A percentile compares a stretch with the other conserved stretches of the same genome.
These are phyloP conservation scores for Druon quercuslanigerum DNA, from an alignment of 1,140 invertebrate species.

Conservation along the genomic window DNA sequence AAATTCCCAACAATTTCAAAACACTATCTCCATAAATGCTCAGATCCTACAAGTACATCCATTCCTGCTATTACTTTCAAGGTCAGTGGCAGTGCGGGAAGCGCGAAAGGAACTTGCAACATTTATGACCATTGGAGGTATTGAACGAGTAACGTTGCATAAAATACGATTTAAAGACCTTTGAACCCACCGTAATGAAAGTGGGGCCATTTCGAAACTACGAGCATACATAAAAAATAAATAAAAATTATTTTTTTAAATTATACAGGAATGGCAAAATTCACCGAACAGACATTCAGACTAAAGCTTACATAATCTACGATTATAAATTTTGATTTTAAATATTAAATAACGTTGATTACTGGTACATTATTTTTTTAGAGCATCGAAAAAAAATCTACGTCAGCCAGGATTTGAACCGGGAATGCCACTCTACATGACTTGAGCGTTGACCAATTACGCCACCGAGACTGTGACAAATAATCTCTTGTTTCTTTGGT, in stretches of 20 bases:
- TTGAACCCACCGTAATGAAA: slow-evolving; percentile 48
- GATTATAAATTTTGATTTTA: too few relatives aligned
- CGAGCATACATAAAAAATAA: not conserved
- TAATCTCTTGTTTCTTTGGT: too few relatives aligned
- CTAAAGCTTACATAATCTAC: not conserved
- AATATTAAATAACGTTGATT: too few relatives aligned
- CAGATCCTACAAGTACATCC: slow-evolving; percentile 10
- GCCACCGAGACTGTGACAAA: too few relatives aligned
- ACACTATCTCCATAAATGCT: not conserved
- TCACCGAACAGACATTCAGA: not conserved
- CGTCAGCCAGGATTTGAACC: too few relatives aligned
- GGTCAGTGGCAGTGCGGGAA: slow-evolving; percentile 13
- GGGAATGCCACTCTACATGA: too few relatives aligned
- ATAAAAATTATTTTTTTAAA: not conserved
- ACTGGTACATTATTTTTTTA: too few relatives aligned
- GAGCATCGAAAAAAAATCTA: too few relatives aligned
- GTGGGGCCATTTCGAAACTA: not conserved
- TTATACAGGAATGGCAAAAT: not conserved
- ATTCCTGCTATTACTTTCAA: slow-evolving; percentile 16
- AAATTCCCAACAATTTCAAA: not conserved
- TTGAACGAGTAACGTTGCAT: slow-evolving; percentile 59
- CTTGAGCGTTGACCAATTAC: too few relatives aligned
- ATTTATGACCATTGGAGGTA: slow-evolving; percentile 60
- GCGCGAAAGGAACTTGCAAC: slow-evolving; percentile 33
- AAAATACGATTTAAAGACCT: slow-evolving; percentile 67